phyloP scores from a whole-genome alignment of 2,113 vertebrate species.

The Glaucidium brasilianum region DNA sequence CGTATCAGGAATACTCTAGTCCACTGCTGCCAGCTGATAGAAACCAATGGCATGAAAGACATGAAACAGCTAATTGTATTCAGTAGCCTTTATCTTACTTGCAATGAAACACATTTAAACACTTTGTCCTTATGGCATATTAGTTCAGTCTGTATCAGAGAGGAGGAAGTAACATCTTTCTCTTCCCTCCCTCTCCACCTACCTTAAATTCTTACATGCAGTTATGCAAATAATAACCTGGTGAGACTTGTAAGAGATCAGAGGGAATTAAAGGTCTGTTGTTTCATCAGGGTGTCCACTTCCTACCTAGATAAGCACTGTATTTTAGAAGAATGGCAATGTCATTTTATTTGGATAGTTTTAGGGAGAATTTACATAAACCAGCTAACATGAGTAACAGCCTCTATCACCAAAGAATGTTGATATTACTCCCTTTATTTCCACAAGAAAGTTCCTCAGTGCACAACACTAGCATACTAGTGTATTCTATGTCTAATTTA shows the following conservation, averaged over 20 bases:
- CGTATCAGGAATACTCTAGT: too few relatives aligned
- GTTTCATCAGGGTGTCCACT: not conserved
- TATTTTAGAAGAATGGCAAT: not conserved
- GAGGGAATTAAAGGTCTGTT: not conserved
- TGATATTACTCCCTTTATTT: not conserved
- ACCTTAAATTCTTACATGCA: not conserved
- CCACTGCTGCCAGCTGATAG: not conserved
- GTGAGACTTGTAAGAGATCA: not conserved
- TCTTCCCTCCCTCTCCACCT: not conserved
- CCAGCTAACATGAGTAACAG: not conserved
- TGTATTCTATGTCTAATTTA: not conserved
- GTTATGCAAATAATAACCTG: not conserved
- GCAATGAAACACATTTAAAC: not conserved
- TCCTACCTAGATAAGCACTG: not conserved
- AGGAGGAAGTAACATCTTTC: not conserved
- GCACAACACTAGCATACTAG: not conserved
- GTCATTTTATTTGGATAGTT: not conserved
- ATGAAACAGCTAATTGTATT: not conserved
- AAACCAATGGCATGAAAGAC: not conserved
- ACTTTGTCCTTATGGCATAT: not conserved
- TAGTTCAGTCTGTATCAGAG: not conserved
- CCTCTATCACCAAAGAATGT: not conserved
- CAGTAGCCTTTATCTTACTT: not conserved
- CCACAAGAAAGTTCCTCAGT: not conserved
- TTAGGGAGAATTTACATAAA: not conserved